Evolutionary conservation across 2,797 vertebrate genomes (phyloP), one percentile per base, ranked within the genome.

Genomic region (Microtus obscurus): DNA sequence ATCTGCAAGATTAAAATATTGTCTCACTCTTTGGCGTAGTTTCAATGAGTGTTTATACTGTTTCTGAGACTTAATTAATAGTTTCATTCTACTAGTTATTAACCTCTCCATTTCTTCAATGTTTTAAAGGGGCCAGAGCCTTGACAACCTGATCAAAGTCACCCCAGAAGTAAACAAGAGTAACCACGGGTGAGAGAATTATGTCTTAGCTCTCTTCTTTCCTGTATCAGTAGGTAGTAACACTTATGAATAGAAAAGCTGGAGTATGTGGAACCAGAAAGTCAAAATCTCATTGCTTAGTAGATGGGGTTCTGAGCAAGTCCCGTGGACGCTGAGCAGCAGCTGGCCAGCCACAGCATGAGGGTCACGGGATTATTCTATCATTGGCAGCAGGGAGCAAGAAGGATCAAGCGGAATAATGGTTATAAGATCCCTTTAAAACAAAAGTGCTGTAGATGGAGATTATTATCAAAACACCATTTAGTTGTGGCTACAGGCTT

Each of bases 61-160:
- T 90, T 95, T 94, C 29, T 89, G 77, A 93, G 59, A 86, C 80
- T 95, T 95, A 89, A 61, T 27, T 21, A 87, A 83, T 87, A 78
- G 8, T 82, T 87, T 90, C 67, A 43, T 53, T 12, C 40, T 51
- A 13, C 11, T 87, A 65, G 2, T 23, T 96, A 69, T 78, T 90
- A 94, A 96, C 34, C 6, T 85, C 6, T 86, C 34, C 7, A 78
- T 87, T 85, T 95, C 13, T 67, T 96, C n/a, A 79, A 59, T 91
- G 27, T 95, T 95, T 96, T 88, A 93, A 91, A 97, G 97, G 82
- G 94, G 90, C 17, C 93, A 95, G 67, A 96, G 95, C 31, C 93
- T 97, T 91, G 96, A 96, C 23, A 97, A 97, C 95, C 94, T 98
- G 67, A 96, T 89, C 40, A 81, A 94, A 63, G 87, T 93, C 89